These are phyloP conservation scores for Ormyrus labotus DNA, from an alignment of 2,888 invertebrate species.

Conservation along the genomic window DNA sequence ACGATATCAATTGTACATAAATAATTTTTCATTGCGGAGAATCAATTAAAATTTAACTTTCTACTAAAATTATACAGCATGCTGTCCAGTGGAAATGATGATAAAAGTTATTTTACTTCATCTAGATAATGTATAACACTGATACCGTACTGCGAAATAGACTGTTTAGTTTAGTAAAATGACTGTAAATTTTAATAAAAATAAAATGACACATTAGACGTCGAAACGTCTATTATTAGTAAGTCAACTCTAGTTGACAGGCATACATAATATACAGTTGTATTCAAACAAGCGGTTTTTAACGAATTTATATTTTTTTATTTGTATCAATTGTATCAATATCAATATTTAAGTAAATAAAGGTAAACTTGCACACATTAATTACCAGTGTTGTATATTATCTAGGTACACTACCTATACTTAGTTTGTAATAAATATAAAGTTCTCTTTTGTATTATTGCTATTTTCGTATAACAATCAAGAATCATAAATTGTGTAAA, in stretches of 20 bases:
- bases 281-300: conserved; percentile 6
- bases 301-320: conserved; percentile 38
- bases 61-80: not conserved
- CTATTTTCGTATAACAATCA: not conserved
- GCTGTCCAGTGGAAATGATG: not conserved
- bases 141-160: not conserved
- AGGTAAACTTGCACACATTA: not conserved
- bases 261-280: not conserved
- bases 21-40: conserved; percentile 48
- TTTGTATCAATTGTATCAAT: conserved; percentile 18
- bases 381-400: conserved; percentile 35
- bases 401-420: conserved; percentile 14
- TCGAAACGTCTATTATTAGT: conserved; percentile 7
- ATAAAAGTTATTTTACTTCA: conserved; percentile 6
- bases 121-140: conserved; percentile 49
- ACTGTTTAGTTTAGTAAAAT: conserved; percentile 5
- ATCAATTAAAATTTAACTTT: conserved; percentile 13
- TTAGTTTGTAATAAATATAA: conserved; percentile 34
- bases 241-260: conserved; percentile 12
- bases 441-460: conserved; percentile 10
- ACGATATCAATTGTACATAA: conserved; percentile 46
- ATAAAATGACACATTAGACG: not conserved
- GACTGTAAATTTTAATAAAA: conserved; percentile 2
- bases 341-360: not conserved
- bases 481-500: conserved; percentile 16